These are phyloP conservation scores for Anguilla obscura DNA, from an alignment of 2,797 vertebrate species.

Conservation along the genomic window DNA sequence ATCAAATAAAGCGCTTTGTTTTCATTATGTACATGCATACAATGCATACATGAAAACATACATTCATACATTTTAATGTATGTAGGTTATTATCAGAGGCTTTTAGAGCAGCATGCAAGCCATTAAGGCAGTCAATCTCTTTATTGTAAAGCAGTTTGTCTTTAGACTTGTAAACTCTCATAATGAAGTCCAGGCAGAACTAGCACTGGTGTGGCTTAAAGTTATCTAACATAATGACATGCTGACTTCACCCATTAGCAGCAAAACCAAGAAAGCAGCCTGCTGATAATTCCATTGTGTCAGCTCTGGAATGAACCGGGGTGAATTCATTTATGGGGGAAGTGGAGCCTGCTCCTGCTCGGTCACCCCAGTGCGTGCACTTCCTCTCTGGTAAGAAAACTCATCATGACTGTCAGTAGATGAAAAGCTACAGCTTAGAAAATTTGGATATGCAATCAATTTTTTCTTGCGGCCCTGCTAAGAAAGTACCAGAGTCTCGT, in stretches of 20 bases:
- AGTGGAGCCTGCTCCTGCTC: slow-evolving; percentile 7
- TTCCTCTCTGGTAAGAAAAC: slow-evolving; percentile 8
- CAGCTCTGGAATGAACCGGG: background rate
- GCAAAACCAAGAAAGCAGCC: slow-evolving; percentile 27
- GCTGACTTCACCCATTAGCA: slow-evolving; percentile 36
- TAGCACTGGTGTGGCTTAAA: background rate
- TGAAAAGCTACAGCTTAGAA: slow-evolving; percentile 45
- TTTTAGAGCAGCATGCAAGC: background rate
- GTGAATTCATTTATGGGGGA: slow-evolving; percentile 31
- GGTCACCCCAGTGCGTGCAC: background rate
- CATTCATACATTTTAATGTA: background rate
- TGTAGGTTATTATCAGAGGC: background rate
- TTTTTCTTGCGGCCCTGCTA: slow-evolving; percentile 35
- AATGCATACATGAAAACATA: background rate
- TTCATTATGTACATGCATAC: background rate
- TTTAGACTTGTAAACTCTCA: background rate
- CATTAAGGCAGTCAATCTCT: background rate
- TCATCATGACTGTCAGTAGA: slow-evolving; percentile 22
- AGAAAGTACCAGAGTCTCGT: background rate
- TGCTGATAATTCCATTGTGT: slow-evolving; percentile 22
- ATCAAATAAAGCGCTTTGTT: background rate
- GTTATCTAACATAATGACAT: slow-evolving; percentile 20
- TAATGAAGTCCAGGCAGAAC: background rate
- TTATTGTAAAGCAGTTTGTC: background rate
- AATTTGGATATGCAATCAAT: slow-evolving; percentile 55